A percentile compares a stretch with the other conserved stretches of the same genome.
These are phyloP conservation scores for Cyanoramphus novaezelandiae DNA, from an alignment of 2,113 vertebrate species.

Conservation along the genomic window DNA sequence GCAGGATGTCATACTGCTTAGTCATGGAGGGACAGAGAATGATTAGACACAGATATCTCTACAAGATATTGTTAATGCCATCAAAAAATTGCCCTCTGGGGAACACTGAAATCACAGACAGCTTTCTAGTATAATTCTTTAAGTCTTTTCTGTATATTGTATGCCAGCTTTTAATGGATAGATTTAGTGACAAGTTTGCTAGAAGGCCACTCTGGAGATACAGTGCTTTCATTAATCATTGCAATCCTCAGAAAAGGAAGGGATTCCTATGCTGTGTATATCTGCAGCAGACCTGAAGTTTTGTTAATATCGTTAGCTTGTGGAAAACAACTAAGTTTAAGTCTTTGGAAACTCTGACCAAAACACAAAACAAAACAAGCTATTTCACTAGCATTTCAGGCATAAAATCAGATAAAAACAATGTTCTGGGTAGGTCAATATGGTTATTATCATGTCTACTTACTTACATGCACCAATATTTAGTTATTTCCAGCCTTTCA, in stretches of 20 bases:
- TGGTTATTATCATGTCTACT: neutral
- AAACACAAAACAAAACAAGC: neutral
- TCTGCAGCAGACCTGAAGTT: neutral
- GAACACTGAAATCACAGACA: constrained; percentile 14
- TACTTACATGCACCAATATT: neutral
- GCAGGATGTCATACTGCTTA: neutral
- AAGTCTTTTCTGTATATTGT: constrained; percentile 5
- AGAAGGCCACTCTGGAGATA: neutral
- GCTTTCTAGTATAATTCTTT: constrained; percentile 20
- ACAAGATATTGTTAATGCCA: constrained; percentile 3
- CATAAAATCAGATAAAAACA: fast-evolving
- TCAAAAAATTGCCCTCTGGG: constrained; percentile 32
- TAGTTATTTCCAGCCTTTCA: neutral
- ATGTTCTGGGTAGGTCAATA: neutral
- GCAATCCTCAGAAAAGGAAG: neutral
- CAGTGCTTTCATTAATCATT: constrained; percentile 29
- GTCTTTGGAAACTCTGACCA: neutral
- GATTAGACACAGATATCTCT: constrained; percentile 39
- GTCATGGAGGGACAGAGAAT: neutral
- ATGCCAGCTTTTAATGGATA: constrained; percentile 30
- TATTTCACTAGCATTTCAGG: neutral
- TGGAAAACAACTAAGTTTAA: neutral
- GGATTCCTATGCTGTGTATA: neutral
- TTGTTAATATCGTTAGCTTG: neutral
- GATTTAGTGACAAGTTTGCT: constrained; percentile 20